Base-by-base conservation (phyloP, 2,797 vertebrate species). In the Petrocephalus schoutedeni region DNA sequence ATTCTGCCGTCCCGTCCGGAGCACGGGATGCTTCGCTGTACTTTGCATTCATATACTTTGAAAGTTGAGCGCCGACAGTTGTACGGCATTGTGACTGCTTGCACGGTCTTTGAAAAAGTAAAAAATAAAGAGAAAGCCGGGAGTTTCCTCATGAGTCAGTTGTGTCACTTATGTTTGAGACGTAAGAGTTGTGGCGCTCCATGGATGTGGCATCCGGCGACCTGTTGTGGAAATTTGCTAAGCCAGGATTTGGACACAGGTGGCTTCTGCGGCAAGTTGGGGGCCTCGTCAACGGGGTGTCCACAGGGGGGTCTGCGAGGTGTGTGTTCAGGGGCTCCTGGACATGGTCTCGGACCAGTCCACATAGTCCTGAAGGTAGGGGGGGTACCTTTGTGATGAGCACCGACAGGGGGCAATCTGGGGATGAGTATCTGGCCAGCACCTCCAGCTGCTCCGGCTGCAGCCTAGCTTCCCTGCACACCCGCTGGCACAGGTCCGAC, bases 371-470 rank as follows among this genome's bases (percentile, higher is more conserved):
- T 19, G 41, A 86, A 88, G 71, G 49, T 3, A 41, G 12, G 10
- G 61, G 28, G 9, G 51, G 45, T 64, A 85, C 8, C 88, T 96
- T 95, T 0, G 95, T 95, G 59, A 96, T 90, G 56, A 97, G 89
- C 32, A 97, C 94, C 0, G 96, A 96, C 87, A 99, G 95, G 0
- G 97, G 98, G 91, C 98, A 99, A 88, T 98, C 97, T 0, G 95
- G 93, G 23, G 97, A 94, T 0, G 96, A 96, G 89, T 97, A 98
- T 90, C 97, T 99, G 90, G 97, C 95, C 4, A 99, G 95, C 86
- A 98, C 96, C 90, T 98, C 97, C 88, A 99, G 96, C 92, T 99
- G 98, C 88, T 98, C 97, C 0, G 96, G 97, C 92, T 94, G 96
- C 71, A 99, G 95, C 5, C 95, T 95, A 9, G 97, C 97, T 90